Base-by-base conservation (phyloP, 2,797 vertebrate species). In the Cryptoblepharus egeriae region DNA sequence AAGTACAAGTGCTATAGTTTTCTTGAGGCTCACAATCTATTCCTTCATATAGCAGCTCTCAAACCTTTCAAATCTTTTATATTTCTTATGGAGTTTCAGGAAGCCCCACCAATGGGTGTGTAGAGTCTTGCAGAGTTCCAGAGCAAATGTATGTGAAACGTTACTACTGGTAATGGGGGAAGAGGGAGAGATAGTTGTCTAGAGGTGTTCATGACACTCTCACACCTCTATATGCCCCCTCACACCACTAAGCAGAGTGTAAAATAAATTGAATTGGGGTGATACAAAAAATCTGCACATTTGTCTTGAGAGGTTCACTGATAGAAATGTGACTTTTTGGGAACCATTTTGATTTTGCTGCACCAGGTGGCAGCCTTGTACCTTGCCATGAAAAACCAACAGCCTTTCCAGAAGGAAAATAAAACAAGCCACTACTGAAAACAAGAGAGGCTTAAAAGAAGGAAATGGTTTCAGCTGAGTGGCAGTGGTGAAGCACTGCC, bases 341-440 rank as follows among this genome's bases (percentile, higher is more conserved):
- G n/a, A n/a, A 20, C 28, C 6, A 32, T 60, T 74, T 49, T 5
- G 37, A 7, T 67, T 35, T 60, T 58, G 16, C 35, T 39, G 60
- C 88, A 39, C 73, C 32, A 83, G 85, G 24, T 75, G 82, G 83
- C 80, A 83, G 74, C 49, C 67, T 55, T 58, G 8, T 3, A 32
- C 70, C 9, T 39, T 57, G 45, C 64, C 64, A 78, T 8, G 9
- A 18, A 70, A 73, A 58, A n/a, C 28, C 28, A 32, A 30, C n/a
- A 10, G 13, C 24, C 2, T 20, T 71, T 37, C 24, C n/a, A 37
- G 28, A 52, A 42, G 39, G n/a, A 39, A 57, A 52, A 37, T 1
- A 42, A 0, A 2, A 15, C 32, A 68, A 52, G 2, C 20, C 3
- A 28, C 0, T 15, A 39, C 39, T 67, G 45, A 28, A 80, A 49